Base-by-base conservation (phyloP, 2,888 invertebrate genomes). In the Mimas tiliae region DNA sequence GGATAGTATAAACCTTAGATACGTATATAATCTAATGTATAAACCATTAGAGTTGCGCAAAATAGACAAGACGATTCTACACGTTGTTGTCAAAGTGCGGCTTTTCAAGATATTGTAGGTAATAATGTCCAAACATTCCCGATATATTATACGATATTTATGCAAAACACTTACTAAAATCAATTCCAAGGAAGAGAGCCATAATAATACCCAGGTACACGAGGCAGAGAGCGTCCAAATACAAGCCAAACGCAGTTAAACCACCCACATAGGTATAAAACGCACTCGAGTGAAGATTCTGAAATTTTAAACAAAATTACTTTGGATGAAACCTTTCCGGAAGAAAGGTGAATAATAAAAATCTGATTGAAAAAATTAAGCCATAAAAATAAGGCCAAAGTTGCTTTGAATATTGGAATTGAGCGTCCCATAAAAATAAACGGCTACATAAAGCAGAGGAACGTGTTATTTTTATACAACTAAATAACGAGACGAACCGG, bases 211-310 rank as follows among this genome's bases (percentile, higher is more conserved):
- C 94, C 11, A 97, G 93, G 79, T 97, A 97, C 0, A 94, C 69
- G 11, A 96, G 94, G 72, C 96, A 96, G 11, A 97, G 84, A 67
- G 95, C 90, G 79, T 98, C 98, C 70, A 98, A 88, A 82, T 96
- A 95, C 34, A 97, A 87, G 1, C 97, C 97, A 69, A 98, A 95
- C 73, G 96, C 96, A 0, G 95, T 89, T 6, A 95, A 94, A 0
- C 95, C 94, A 0, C 95, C 93, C 47, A 96, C 78, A 71, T 95
- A 95, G 19, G 96, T 94, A 80, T 94, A 96, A 93, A 96, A 96
- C 0, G 96, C 94, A 58, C 96, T 95, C 0, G 96, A 94, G 80
- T 97, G 96, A 1, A 95, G 84, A 80, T 97, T 95, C 94, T 96
- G 87, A 69, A 85, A 85, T 62, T 65, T 42, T 3, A 65, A 63